A percentile compares a stretch with the other conserved stretches of the same genome.
phyloP scores from a whole-genome alignment of 1,140 invertebrate species.

The Asobara japonica region DNA sequence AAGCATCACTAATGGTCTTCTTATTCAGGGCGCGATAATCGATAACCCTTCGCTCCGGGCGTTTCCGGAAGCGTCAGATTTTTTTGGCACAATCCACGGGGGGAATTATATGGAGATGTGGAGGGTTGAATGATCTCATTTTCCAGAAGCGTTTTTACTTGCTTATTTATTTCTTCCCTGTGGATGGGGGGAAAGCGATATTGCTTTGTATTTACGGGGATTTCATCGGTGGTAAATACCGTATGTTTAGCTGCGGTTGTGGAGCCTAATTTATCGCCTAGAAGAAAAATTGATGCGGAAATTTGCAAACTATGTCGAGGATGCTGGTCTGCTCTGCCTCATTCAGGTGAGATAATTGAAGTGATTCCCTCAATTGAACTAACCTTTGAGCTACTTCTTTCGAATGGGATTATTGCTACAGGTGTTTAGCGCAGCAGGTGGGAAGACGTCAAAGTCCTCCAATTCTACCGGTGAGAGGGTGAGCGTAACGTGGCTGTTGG shows the following conservation, averaged over 20 bases:
- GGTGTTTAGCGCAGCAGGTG: neutral
- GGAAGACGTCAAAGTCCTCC: neutral
- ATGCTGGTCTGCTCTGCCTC: conserved; percentile 2
- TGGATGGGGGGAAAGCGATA: neutral
- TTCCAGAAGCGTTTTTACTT: neutral
- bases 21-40: neutral
- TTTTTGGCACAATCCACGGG: neutral
- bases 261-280: neutral
- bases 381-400: neutral
- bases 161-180: neutral
- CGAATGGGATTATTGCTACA: neutral
- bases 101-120: neutral
- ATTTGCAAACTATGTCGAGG: neutral
- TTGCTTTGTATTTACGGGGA: neutral
- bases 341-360: conserved; percentile 1
- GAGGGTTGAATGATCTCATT: neutral
- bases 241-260: conserved; percentile 3
- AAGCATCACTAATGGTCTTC: neutral
- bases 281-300: conserved; percentile 23
- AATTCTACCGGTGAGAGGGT: conserved; percentile 14
- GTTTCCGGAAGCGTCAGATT: neutral
- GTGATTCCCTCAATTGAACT: neutral
- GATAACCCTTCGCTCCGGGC: neutral
- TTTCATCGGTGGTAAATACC: conserved; percentile 4
- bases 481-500: neutral